These are phyloP conservation scores for Eupithecia dodoneata DNA, from an alignment of 2,888 invertebrate genomes.

Conservation along the genomic window DNA sequence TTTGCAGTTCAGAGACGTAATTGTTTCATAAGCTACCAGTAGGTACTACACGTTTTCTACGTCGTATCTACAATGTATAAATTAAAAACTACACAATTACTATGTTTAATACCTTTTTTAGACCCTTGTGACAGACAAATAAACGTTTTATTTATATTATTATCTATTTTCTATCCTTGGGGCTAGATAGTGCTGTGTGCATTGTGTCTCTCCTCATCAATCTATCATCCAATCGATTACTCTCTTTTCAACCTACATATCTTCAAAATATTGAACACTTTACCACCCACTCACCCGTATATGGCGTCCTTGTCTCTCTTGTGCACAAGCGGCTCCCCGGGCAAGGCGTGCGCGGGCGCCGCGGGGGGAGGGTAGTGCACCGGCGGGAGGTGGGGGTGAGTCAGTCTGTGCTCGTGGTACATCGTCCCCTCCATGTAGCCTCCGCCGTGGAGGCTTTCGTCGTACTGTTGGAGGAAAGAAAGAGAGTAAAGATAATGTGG, in stretches of 20 bases:
- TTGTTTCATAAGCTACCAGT: too few relatives aligned
- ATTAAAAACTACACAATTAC: too few relatives aligned
- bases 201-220: too few relatives aligned
- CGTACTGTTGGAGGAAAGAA: constrained; percentile 88
- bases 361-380: constrained; percentile 93
- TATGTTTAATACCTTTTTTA: too few relatives aligned
- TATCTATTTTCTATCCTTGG: too few relatives aligned
- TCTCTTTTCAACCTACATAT: not conserved
- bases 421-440: constrained; percentile 93
- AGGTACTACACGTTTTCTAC: too few relatives aligned
- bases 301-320: constrained; percentile 99
- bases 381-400: constrained; percentile 89
- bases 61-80: too few relatives aligned
- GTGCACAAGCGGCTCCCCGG: constrained; percentile 94
- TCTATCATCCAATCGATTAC: too few relatives aligned
- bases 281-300: constrained; percentile 94
- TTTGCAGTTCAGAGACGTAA: not conserved
- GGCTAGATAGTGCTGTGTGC: too few relatives aligned
- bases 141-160: too few relatives aligned
- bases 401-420: constrained; percentile 93
- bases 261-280: constrained; percentile 52
- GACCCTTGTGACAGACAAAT: too few relatives aligned
- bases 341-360: constrained; percentile 94
- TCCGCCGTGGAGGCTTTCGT: constrained; percentile 93
- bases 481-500: constrained; percentile 16